Conservation (phyloP, 2,888 invertebrate species). For the Steinernema carpocapsae region DNA sequence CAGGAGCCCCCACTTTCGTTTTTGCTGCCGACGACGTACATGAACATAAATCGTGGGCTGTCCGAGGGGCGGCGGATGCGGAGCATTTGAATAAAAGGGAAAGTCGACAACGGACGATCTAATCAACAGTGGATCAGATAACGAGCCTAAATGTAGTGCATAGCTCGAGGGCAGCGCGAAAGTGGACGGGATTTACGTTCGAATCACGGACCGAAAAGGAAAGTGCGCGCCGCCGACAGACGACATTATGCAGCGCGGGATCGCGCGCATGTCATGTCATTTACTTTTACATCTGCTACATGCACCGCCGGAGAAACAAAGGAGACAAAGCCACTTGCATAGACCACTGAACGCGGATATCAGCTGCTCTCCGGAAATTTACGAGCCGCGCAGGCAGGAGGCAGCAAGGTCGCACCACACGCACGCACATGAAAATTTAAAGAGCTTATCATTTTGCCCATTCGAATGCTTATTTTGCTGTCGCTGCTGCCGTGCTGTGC, state of each 20-base stretch:
- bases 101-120: constrained; percentile 28
- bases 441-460: neutral
- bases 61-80: constrained; percentile 16
- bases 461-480: no score
- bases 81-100: constrained; percentile 31
- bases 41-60: constrained; percentile 12
- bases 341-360: constrained; percentile 4
- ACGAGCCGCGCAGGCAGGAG: neutral
- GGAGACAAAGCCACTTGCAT: constrained; percentile 29
- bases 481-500: no score
- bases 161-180: constrained; percentile 19
- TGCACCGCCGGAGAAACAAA: constrained; percentile 19
- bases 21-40: neutral
- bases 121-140: constrained; percentile 29
- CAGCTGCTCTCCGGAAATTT: constrained; percentile 3
- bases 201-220: constrained; percentile 2
- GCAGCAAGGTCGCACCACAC: constrained; percentile 1
- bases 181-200: constrained; percentile 22
- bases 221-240: constrained; percentile 21
- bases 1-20: neutral
- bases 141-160: constrained; percentile 27
- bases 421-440: neutral
- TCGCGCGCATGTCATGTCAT: constrained; percentile 19
- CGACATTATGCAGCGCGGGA: constrained; percentile 14
- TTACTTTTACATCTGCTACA: constrained; percentile 1